Base-by-base conservation (phyloP, 35 echinoderm and acorn worm species). In the Apostichopus japonicus region DNA sequence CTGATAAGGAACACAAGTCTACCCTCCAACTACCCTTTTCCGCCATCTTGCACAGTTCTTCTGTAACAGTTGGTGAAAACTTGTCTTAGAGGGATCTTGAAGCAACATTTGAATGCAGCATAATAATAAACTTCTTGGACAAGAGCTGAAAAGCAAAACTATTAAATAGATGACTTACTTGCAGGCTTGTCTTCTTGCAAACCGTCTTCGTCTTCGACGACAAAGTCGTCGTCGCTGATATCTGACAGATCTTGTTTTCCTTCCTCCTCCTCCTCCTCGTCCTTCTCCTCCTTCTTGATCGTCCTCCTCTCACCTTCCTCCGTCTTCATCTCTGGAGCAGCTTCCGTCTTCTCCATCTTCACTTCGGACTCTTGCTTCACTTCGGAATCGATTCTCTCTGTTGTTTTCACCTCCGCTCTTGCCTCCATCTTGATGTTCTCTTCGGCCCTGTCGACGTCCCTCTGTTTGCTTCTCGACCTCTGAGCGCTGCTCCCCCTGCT, bases 221-320 rank as follows among this genome's bases (percentile, higher is more conserved):
- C 71, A 79, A 91, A 79, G 25, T 91, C 90, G 2, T 78, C 90
- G 76, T 91, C 90, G 61, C 90, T 91, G 51, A 91, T 56, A 51
- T 91, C 90, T 22, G 72, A 78, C 0, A 91, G 76, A 4, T 91
- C 90, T 33, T 91, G 72, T 10, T 91, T 91, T 21, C 19, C 90
- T 23, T 91, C 90, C 73, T 91, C 90, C 56, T 89, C 44, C 4
- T 33, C 86, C 21, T 22, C 86, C 63, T 57, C 62, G 13, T 72
- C 62, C 72, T 91, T 58, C 59, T 72, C 21, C 33, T 44, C 33
- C 2, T 44, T 44, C 33, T 44, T 44, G 33, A 44, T 44, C 6
- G 24, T 24, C 8, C 9, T 53, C 77, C 17, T 57, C 15, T 91
- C 72, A 22, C 90, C 72, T 16, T 78, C 53, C 77, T 91, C 90